Percentiles rank a stretch among this genome's conserved stretches.
Evolutionary conservation across 23 tunicate genomes (phyloP).

Genomic region (Styela plicata): DNA sequence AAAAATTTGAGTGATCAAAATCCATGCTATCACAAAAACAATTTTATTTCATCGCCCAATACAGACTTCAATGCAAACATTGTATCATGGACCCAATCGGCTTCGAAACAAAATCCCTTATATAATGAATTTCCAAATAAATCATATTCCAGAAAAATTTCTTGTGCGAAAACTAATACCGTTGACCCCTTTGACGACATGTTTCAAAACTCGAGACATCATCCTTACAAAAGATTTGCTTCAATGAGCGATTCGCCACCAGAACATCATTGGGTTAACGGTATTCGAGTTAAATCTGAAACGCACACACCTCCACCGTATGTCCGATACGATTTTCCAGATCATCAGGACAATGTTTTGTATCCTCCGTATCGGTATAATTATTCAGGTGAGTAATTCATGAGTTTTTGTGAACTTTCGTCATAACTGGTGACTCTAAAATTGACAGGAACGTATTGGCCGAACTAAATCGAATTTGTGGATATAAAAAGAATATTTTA

Average conservation of each 20-base stretch:
- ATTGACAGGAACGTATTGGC: too few species aligned
- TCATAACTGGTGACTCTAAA: too few species aligned
- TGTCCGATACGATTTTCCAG: not conserved
- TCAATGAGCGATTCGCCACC: not conserved
- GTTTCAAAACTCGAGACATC: slow-evolving; percentile 5
- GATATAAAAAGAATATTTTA: too few species aligned
- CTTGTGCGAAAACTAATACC: too few species aligned
- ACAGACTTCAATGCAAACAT: not conserved
- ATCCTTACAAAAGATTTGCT: not conserved
- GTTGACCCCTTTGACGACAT: not conserved
- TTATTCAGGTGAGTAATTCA: not conserved
- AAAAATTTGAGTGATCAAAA: not conserved
- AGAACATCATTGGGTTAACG: slow-evolving; percentile 3
- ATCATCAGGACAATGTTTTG: not conserved
- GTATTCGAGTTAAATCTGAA: not conserved
- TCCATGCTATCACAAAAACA: not conserved
- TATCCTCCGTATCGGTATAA: not conserved
- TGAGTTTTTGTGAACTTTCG: too few species aligned
- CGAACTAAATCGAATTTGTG: too few species aligned
- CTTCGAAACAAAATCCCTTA: not conserved
- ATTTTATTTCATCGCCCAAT: not conserved
- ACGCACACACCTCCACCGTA: slow-evolving; percentile 27
- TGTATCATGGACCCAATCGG: not conserved
- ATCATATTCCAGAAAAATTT: not conserved
- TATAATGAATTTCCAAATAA: not conserved